phyloP scores from a whole-genome alignment of 2,797 vertebrate species.

The Mormyrus hasselquistii region DNA sequence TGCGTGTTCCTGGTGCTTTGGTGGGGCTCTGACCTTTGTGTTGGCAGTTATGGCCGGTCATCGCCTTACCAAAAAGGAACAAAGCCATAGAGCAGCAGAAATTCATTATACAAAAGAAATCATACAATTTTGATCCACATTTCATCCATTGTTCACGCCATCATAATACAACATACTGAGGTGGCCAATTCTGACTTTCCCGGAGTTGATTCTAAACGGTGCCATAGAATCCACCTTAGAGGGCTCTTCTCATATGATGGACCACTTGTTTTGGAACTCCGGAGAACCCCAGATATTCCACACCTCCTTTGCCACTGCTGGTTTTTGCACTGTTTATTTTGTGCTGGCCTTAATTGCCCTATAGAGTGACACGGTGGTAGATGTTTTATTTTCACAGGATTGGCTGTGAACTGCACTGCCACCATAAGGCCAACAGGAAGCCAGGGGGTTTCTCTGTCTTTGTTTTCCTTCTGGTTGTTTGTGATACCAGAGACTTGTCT shows the following conservation, averaged over 20 bases:
- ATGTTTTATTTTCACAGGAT: constrained; percentile 36
- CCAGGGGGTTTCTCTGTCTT: constrained; percentile 43
- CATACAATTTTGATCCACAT: not conserved
- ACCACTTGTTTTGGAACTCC: not conserved
- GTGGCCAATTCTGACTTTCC: not conserved
- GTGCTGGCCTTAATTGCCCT: not conserved
- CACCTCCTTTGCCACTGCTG: not conserved
- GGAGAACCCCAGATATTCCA: not conserved
- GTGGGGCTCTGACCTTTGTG: not conserved
- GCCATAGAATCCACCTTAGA: not conserved
- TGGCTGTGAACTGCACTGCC: constrained; percentile 45
- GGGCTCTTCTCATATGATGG: not conserved
- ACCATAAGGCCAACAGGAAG: constrained; percentile 59
- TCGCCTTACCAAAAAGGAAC: not conserved
- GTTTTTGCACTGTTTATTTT: not conserved
- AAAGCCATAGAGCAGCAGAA: not conserved
- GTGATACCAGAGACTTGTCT: constrained; percentile 14
- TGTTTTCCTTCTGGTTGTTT: constrained; percentile 49
- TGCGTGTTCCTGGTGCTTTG: not conserved
- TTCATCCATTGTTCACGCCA: not conserved
- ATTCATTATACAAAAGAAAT: not conserved
- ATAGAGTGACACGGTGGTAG: not conserved
- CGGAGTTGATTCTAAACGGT: not conserved
- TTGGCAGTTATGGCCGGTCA: not conserved
- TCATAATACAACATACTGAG: not conserved